Conservation (phyloP, 2,888 invertebrate genomes). For the Lobophora halterata region DNA sequence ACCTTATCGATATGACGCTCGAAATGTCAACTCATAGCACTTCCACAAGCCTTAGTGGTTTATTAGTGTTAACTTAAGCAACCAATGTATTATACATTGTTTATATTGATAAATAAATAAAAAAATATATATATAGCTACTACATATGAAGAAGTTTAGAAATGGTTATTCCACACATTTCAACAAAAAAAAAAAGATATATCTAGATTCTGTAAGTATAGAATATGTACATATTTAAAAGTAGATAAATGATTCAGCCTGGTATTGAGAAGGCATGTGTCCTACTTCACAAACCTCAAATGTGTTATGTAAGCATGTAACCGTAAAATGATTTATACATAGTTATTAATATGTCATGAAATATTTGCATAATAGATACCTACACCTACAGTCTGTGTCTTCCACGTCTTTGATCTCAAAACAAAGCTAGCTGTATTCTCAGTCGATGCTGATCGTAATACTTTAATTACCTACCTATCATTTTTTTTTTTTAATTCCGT, state of each 20-base stretch:
- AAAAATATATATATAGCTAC: too few species aligned
- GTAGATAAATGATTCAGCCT: constrained; percentile 19
- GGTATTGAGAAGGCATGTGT: constrained; percentile 30
- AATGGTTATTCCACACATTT: too few species aligned
- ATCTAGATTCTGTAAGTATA: too few species aligned
- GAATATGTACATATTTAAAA: background rate
- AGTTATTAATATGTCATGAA: constrained; percentile 24
- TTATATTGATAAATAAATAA: too few species aligned
- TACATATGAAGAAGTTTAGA: too few species aligned
- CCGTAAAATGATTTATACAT: constrained; percentile 32
- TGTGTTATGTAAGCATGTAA: constrained; percentile 43
- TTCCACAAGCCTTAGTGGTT: too few species aligned
- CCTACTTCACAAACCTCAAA: constrained; percentile 40
- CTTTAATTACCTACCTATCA: constrained; percentile 32
- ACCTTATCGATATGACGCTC: too few species aligned
- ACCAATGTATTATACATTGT: too few species aligned
- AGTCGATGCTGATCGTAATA: constrained; percentile 28
- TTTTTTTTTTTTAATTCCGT: constrained; percentile 23
- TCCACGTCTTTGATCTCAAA: constrained; percentile 21
- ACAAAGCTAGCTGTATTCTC: constrained; percentile 28
- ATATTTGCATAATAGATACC: constrained; percentile 28
- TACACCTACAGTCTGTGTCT: too few species aligned
- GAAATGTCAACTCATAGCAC: too few species aligned
- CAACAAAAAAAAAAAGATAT: constrained; percentile 15
- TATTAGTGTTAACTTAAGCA: too few species aligned